phyloP scores from a whole-genome alignment of 1,140 invertebrate genomes.

The Phocides pigmalion region DNA sequence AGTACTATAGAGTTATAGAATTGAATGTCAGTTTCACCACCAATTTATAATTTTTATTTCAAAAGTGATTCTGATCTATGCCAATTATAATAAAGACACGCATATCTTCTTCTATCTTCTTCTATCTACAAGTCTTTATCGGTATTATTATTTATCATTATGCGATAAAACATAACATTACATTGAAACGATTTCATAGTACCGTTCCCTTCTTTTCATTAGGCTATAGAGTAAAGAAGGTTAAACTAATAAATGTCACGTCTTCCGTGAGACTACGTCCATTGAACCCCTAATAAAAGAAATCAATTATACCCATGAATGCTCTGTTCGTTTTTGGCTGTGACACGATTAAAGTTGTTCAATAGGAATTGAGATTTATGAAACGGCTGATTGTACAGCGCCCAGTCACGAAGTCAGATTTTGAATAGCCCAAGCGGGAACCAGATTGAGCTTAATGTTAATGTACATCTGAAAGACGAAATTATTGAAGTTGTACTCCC shows the following conservation, averaged over 20 bases:
- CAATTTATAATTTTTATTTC: no score
- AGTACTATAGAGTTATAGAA: no score
- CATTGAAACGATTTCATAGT: constrained; percentile 1
- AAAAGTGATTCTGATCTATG: no score
- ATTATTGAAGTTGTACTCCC: neutral
- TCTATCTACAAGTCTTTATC: no score
- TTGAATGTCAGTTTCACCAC: no score
- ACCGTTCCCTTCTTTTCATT: constrained; percentile 4
- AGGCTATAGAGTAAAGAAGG: constrained; percentile 8
- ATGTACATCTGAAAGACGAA: neutral
- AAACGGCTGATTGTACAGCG: constrained; percentile 32
- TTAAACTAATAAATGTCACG: constrained; percentile 24
- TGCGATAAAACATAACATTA: neutral
- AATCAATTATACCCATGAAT: constrained; percentile 61
- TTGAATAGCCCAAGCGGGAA: neutral
- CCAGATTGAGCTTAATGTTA: neutral
- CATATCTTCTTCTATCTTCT: no score
- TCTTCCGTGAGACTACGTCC: constrained; percentile 21
- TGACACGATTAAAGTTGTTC: constrained; percentile 44
- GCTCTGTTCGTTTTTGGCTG: constrained; percentile 50
- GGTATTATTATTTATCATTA: neutral
- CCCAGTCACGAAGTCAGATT: constrained; percentile 12
- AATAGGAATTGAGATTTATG: constrained; percentile 52
- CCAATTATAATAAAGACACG: no score
- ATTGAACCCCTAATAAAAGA: constrained; percentile 49